Evolutionary conservation across 2,113 vertebrate genomes (phyloP).

Genomic region (Hoplias malabaricus): DNA sequence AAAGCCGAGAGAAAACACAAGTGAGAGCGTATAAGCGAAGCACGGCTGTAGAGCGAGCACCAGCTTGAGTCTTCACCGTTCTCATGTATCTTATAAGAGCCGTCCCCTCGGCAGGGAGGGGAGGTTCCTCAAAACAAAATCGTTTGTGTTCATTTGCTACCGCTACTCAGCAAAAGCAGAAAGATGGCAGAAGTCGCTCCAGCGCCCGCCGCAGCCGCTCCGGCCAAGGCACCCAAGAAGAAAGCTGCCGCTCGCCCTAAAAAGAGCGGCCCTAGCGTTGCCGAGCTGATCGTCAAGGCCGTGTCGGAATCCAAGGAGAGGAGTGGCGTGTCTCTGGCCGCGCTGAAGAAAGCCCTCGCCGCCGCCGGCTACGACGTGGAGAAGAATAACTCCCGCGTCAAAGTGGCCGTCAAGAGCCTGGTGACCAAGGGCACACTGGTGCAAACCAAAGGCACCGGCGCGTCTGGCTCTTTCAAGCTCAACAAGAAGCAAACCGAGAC

Average conservation of each 20-base stretch:
- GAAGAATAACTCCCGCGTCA: conserved; percentile 21
- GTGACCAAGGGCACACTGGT: background rate
- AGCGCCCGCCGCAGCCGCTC: background rate
- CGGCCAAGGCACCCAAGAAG: conserved; percentile 4
- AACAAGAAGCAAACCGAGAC: conserved; percentile 19
- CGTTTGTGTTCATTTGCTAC: background rate
- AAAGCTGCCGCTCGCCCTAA: background rate
- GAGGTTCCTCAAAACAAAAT: background rate
- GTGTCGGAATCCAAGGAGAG: background rate
- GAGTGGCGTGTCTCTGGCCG: background rate
- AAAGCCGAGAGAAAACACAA: background rate
- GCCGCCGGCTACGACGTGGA: conserved; percentile 1
- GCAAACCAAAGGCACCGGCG: conserved; percentile 17
- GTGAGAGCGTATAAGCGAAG: background rate
- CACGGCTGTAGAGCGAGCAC: background rate
- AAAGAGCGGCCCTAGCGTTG: background rate
- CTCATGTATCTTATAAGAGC: background rate
- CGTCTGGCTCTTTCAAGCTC: conserved; percentile 26
- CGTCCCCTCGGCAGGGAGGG: background rate
- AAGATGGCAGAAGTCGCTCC: conserved; percentile 8
- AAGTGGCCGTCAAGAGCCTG: background rate
- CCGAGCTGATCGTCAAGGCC: conserved; percentile 18
- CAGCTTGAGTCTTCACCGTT: conserved; percentile 7
- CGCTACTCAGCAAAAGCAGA: background rate
- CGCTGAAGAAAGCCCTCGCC: background rate